Conservation (phyloP, 2,113 vertebrate genomes). For the Lates calcarifer region DNA sequence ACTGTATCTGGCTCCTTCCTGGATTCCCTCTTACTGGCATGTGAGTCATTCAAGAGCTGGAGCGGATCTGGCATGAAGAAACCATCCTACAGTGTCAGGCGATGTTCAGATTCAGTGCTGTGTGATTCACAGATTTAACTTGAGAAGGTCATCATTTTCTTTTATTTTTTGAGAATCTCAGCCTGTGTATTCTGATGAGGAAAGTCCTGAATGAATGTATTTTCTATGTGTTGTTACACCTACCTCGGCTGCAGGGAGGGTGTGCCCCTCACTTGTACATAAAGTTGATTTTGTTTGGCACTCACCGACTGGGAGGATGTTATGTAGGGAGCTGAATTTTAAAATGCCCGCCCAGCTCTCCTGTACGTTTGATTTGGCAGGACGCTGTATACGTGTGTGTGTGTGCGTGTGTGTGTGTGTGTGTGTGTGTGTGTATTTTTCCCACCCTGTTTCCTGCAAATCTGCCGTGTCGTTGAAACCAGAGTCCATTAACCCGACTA, state of each 20-base stretch:
- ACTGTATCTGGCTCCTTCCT: slow-evolving; percentile 69
- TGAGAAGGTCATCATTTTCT: neutral
- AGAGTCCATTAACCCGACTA: slow-evolving; percentile 65
- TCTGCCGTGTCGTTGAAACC: slow-evolving; percentile 60
- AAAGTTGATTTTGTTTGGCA: slow-evolving; percentile 66
- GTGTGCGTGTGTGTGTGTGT: slow-evolving; percentile 18
- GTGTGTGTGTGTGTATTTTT: slow-evolving; percentile 41
- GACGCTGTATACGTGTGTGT: slow-evolving; percentile 11
- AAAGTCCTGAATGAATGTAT: slow-evolving; percentile 32
- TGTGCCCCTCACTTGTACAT: slow-evolving; percentile 51
- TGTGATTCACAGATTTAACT: neutral
- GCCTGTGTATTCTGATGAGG: neutral
- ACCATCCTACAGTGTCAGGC: neutral
- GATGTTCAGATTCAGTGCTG: neutral
- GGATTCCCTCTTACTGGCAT: slow-evolving; percentile 36
- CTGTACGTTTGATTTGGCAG: slow-evolving; percentile 69
- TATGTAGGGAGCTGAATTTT: slow-evolving; percentile 51
- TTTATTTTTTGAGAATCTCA: slow-evolving; percentile 15
- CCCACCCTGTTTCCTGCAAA: slow-evolving; percentile 53
- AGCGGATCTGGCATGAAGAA: slow-evolving; percentile 1
- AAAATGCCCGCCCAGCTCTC: slow-evolving; percentile 73
- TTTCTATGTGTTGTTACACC: slow-evolving; percentile 20
- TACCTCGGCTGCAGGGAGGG: slow-evolving; percentile 20
- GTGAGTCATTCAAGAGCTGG: slow-evolving; percentile 35
- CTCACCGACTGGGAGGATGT: slow-evolving; percentile 34